phyloP scores from a whole-genome alignment of 2,113 vertebrate species.

The Lepus europaeus region DNA sequence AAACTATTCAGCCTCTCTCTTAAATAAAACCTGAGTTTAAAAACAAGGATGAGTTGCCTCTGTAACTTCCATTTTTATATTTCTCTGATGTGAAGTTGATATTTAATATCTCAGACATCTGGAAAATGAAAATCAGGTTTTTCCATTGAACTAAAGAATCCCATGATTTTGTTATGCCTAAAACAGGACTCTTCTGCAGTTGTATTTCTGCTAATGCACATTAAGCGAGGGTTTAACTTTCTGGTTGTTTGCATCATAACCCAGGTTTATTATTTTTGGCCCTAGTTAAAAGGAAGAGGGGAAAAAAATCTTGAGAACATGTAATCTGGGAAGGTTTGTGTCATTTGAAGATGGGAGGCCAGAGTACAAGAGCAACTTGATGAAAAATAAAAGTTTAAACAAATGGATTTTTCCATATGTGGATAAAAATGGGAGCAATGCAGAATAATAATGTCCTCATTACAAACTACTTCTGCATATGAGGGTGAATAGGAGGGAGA shows the following conservation, averaged over 20 bases:
- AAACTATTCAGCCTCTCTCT: background rate
- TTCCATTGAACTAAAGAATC: background rate
- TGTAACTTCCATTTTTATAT: conserved; percentile 36
- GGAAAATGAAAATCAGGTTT: background rate
- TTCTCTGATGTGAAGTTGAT: background rate
- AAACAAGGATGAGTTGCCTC: background rate
- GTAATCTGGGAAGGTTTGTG: conserved; percentile 75
- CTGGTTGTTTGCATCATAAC: conserved; percentile 31
- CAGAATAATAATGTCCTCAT: conserved; percentile 1
- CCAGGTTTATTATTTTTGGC: conserved; percentile 58
- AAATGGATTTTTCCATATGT: conserved; percentile 66
- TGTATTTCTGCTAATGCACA: conserved; percentile 26
- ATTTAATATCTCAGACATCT: background rate
- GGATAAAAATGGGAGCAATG: background rate
- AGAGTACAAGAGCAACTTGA: conserved; percentile 75
- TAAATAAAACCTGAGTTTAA: background rate
- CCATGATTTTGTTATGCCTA: background rate
- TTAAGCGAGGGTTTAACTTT: conserved; percentile 46
- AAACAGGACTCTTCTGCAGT: background rate
- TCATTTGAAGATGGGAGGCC: conserved; percentile 75
- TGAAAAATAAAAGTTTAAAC: conserved; percentile 78
- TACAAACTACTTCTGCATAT: conserved; percentile 16
- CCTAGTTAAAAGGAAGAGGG: conserved; percentile 69
- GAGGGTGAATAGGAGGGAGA: background rate
- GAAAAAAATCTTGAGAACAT: conserved; percentile 56